These are phyloP conservation scores for Ptychodera flava DNA, from an alignment of 35 echinoderm and acorn worm species.

Conservation along the genomic window DNA sequence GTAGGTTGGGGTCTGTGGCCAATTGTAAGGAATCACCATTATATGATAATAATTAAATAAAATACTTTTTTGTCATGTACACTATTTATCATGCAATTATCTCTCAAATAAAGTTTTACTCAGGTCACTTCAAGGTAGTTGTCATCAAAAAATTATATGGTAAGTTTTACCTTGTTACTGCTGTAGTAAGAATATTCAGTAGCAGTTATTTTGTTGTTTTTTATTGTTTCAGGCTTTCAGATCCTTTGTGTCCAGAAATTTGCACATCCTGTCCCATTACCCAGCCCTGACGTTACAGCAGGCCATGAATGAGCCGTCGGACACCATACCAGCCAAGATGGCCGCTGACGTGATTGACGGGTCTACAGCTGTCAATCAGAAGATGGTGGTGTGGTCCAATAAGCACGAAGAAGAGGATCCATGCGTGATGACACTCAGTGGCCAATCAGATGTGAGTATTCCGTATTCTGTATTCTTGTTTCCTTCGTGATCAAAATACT, in stretches of 20 bases:
- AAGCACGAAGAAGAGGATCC: slow-evolving; percentile 56
- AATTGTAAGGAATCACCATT: too few relatives aligned
- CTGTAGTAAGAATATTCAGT: too few relatives aligned
- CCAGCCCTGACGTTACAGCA: slow-evolving; percentile 78
- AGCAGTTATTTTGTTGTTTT: too few relatives aligned
- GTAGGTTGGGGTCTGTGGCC: too few relatives aligned
- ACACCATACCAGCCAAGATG: slow-evolving; percentile 43
- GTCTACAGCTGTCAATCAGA: slow-evolving; percentile 6
- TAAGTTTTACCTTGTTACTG: too few relatives aligned
- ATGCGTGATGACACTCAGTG: slow-evolving; percentile 62
- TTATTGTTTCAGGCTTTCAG: slow-evolving; percentile 33
- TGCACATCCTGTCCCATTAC: slow-evolving; percentile 65
- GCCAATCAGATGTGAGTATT: slow-evolving; percentile 58
- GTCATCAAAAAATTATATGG: too few relatives aligned
- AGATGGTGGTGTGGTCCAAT: slow-evolving; percentile 76
- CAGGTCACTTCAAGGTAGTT: too few relatives aligned
- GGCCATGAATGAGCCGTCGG: slow-evolving; percentile 73
- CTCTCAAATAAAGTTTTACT: too few relatives aligned
- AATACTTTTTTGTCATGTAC: too few relatives aligned
- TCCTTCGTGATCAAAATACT: too few relatives aligned
- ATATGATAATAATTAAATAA: too few relatives aligned
- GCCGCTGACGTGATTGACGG: slow-evolving; percentile 17
- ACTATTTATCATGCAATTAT: too few relatives aligned
- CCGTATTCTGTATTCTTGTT: not conserved
- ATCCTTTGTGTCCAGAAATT: slow-evolving; percentile 57